These are phyloP conservation scores for Mastomys coucha DNA, from an alignment of 2,113 vertebrate genomes.

Conservation along the genomic window DNA sequence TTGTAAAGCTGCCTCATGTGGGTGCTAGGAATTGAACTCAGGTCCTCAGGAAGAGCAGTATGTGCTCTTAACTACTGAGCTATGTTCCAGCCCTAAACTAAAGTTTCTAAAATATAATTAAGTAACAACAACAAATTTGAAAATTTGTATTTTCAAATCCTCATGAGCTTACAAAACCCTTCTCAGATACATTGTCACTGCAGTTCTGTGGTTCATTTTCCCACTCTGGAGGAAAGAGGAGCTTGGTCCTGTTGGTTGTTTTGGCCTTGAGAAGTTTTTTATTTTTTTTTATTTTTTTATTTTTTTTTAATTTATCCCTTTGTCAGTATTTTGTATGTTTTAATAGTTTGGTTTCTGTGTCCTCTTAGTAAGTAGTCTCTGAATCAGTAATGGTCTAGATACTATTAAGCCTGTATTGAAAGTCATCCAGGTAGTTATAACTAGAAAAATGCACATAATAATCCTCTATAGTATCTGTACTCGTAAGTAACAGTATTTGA, in stretches of 20 bases:
- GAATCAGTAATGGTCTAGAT: slow-evolving; percentile 29
- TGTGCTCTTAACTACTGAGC: no score
- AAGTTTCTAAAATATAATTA: slow-evolving; percentile 22
- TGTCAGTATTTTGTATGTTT: slow-evolving; percentile 30
- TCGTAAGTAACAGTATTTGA: background rate
- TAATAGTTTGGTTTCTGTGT: slow-evolving; percentile 40
- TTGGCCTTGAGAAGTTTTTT: background rate
- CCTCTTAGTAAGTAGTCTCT: background rate
- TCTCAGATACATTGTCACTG: background rate
- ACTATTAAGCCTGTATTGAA: slow-evolving; percentile 44
- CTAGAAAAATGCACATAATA: slow-evolving; percentile 26
- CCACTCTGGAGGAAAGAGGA: background rate
- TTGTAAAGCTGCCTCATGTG: no score
- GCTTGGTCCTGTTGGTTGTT: background rate
- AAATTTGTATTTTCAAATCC: slow-evolving; percentile 14
- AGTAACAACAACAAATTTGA: slow-evolving; percentile 40
- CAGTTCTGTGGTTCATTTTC: slow-evolving; percentile 39
- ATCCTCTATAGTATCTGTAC: background rate
- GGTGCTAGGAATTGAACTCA: no score
- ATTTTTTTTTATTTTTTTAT: slow-evolving; percentile 40
- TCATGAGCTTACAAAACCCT: background rate
- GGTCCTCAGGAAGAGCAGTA: no score
- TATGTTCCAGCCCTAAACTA: no score
- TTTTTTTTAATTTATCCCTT: background rate
- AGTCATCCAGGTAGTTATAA: slow-evolving; percentile 34